Conservation (phyloP, 2,113 vertebrate genomes). For the Ictalurus punctatus region DNA sequence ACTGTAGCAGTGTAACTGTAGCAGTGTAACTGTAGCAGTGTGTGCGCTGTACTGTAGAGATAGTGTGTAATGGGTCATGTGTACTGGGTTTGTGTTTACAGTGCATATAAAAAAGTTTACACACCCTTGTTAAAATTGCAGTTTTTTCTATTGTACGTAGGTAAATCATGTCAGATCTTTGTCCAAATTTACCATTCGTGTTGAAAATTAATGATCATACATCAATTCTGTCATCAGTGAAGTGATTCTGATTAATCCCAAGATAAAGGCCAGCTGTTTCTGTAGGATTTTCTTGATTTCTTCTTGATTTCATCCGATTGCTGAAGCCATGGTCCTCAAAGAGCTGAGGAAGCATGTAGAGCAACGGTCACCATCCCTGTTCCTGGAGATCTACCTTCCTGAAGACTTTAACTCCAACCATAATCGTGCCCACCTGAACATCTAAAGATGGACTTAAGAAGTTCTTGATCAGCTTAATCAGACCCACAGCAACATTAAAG, state of each 20-base stretch:
- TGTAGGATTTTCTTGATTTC: not conserved
- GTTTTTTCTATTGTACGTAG: not conserved
- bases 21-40: no score
- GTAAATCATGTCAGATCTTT: not conserved
- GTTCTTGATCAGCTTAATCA: no score
- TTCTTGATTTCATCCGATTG: not conserved
- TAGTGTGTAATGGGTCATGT: not conserved
- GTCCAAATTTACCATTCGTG: not conserved
- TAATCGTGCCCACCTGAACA: no score
- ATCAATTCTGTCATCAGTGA: not conserved
- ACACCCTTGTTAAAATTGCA: not conserved
- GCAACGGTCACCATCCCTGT: no score
- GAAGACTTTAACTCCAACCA: no score
- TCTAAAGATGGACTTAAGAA: no score
- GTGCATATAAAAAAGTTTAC: not conserved
- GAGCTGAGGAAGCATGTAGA: no score
- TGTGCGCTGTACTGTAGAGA: not conserved
- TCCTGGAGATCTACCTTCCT: no score
- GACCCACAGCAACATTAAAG: not conserved
- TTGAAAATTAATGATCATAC: not conserved
- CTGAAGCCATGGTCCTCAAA: not conserved
- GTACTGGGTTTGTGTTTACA: not conserved
- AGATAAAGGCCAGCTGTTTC: not conserved
- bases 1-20: no score
- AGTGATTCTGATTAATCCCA: not conserved